Base-by-base conservation (phyloP, 2,113 vertebrate species). In the Pachypanchax playfairii region DNA sequence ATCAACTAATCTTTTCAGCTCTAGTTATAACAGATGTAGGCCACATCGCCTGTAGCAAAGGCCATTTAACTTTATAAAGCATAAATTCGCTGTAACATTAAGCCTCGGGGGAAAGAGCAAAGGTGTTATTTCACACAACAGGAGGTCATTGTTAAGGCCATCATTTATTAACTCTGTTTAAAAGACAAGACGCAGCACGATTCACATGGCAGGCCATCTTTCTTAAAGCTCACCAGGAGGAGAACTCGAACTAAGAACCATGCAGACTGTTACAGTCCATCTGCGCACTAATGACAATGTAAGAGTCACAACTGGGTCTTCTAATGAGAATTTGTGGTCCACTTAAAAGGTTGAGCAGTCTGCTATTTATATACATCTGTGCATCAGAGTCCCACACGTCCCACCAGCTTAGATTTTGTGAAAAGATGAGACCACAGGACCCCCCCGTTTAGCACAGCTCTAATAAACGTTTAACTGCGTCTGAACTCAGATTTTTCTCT, bases 11-110 rank as follows among this genome's bases (percentile, higher is more conserved):
- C 28, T 29, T 4, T 24, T 72, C 53, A 53, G 28, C 22, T 73
- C 42, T 21, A 11, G 56, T 63, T 58, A 24, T 5, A 31, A 18
- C 33, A 10, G 18, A 42, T 53, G 38, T 35, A 36, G 29, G 36
- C 47, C 15, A 42, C 25, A 38, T 52, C 3, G 22, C 69, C 38
- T 48, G 4, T 18, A 58, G 43, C 52, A 13, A 28, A 48, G 6
- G 24, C 50, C 55, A 69, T 60, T 47, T 62, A 44, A 55, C 70
- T 31, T 49, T 38, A 39, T 50, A 41, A 61, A 26, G 36, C 46
- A 60, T 21, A 26, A 20, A 50, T 29, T 57, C 4, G 9, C 4
- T 12, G 36, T 24, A 58, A 2, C 1, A 1, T 55, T 54, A 42
- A 54, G 50, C 52, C 47, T 65, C 52, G 61, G 51, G 15, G 4